A percentile compares a stretch with the other conserved stretches of the same genome.
Conservation (phyloP, 2,113 vertebrate species). For the Macrotis lagotis region DNA sequence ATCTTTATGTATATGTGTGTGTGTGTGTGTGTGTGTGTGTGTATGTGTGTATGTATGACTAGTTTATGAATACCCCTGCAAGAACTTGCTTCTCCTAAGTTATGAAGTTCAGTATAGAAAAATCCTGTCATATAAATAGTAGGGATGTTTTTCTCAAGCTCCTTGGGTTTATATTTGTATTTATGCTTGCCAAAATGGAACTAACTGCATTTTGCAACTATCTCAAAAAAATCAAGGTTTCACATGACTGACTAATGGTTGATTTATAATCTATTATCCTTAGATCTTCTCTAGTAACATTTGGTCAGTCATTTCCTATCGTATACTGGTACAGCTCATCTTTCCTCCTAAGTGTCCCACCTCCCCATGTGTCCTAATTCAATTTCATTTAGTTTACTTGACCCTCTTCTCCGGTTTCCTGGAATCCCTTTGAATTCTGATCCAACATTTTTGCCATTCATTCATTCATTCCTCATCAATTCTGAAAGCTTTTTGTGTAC, state of each 20-base stretch:
- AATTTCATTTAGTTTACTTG: conserved; percentile 45
- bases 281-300: background rate
- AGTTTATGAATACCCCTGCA: background rate
- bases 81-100: background rate
- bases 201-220: background rate
- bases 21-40: no score
- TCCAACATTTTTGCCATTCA: conserved; percentile 8
- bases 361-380: conserved; percentile 16
- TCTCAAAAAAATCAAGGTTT: background rate
- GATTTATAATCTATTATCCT: background rate
- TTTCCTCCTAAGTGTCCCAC: background rate
- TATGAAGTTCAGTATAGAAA: background rate
- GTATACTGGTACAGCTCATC: background rate
- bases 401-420: conserved; percentile 24
- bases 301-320: background rate
- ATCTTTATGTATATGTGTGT: no score
- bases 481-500: background rate
- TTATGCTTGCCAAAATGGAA: background rate
- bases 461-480: background rate
- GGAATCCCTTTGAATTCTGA: conserved; percentile 54
- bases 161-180: background rate
- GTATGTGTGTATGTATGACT: background rate
- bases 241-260: background rate
- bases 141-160: background rate
- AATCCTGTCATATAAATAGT: background rate